Evolutionary conservation across 2,888 invertebrate species (phyloP), one percentile per base, ranked within the genome.

Genomic region (Pelosia muscerda): DNA sequence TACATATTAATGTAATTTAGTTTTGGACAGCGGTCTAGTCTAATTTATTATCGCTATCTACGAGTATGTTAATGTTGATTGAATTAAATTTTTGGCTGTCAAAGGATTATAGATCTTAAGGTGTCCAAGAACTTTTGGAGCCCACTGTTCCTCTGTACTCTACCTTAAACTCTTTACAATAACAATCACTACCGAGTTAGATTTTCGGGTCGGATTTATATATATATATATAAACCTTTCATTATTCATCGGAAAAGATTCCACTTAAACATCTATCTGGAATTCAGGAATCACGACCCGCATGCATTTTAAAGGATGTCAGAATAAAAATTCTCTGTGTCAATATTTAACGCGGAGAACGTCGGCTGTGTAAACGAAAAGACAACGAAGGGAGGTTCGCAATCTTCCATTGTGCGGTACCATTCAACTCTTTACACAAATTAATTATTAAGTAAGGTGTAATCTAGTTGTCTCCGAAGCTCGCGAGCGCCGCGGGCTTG

Each of bases 371-470:
- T 82, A 89, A 92, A 91, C 85, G 77, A 72, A 81, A 84, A 88
- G 91, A 89, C 86, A 89, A 87, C 71, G 78, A 82, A 84, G 80
- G 83, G 84, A 77, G 81, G 79, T 77, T 79, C 65, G 76, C 78
- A 74, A 76, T 83, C 70, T 77, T 78, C 82, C 82, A 88, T 87
- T 85, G 87, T 87, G 74, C 69, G 75, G 77, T 73, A 79, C 81
- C 81, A 75, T 83, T 85, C 84, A 93, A 93, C 94, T 94, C 94
- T 92, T 94, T 94, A 87, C 88, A 89, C 90, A 90, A 86, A 88
- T 93, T 90, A 93, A 94, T 93, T 88, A 92, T 94, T 91, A 90
- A 86, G 78, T 84, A 86, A 82, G 84, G 86, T 86, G 85, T 92
- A 91, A 92, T 91, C 90, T 90, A 86, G 89, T 84, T 83, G 84